Evolutionary conservation across 2,888 invertebrate genomes (phyloP), one percentile per base, ranked within the genome.

Genomic region (Choristoneura rosaceana): DNA sequence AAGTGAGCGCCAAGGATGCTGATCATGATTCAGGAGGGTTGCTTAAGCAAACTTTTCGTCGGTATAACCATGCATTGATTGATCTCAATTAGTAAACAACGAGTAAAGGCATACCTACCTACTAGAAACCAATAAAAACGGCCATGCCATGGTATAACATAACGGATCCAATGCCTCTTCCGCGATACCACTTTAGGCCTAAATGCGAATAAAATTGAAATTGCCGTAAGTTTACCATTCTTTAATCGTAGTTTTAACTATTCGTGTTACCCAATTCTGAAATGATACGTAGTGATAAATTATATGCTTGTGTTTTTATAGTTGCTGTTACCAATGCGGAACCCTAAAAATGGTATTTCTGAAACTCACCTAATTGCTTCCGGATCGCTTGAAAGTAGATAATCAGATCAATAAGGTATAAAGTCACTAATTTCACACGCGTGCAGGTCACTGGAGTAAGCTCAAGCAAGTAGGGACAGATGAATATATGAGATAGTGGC

Each of bases 401-500:
- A 47, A 60, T 47, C 25, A 17, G 15, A 15, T 60, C 38, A 60
- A 52, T 41, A 14, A 34, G 34, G 50, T 63, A 62, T 15, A 14
- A 43, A 68, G 50, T 63, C 73, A 73, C 73, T 61, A 63, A 15
- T 65, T 61, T 64, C 73, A 73, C 73, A 60, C 73, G 69, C 73
- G 64, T 63, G 34, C 33, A 17, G 59, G 43, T 69, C 68, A 73
- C 73, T 69, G 34, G 33, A 41, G 50, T 64, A 59, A 34, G 59
- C 59, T 69, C 43, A 73, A 68, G 59, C 12, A 47, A 34, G 64
- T 64, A 60, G 59, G 41, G 59, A 50, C 43, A 73, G 68, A 73
- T 69, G 43, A 64, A 59, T 43, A 41, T 50, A 59, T 52, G 78
- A 80, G 76, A 80, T 77, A 70, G 77, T 69, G 68, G 69, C 74